Conservation (phyloP, 2,797 vertebrate species). For the Morus bassanus region DNA sequence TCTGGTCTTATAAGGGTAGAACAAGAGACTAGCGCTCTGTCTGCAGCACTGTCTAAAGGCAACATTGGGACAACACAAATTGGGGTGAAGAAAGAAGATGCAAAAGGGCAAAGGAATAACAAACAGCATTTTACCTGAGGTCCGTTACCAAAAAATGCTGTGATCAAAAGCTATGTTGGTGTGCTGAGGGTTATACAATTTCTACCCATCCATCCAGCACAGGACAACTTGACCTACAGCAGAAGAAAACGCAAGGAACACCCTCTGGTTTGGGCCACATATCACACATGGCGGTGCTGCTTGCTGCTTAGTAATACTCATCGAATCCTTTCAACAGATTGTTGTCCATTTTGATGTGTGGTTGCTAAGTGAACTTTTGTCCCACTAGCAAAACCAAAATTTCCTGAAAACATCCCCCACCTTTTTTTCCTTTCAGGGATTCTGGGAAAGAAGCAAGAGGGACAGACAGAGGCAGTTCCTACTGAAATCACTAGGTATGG, state of each 20-base stretch:
- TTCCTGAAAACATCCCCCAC: background rate
- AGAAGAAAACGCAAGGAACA: background rate
- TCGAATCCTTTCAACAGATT: background rate
- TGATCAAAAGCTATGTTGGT: background rate
- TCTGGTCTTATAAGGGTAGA: background rate
- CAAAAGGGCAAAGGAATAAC: background rate
- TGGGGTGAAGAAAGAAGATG: background rate
- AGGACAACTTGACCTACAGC: background rate
- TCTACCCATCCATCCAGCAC: background rate
- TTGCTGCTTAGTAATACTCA: background rate
- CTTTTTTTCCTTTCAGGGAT: background rate
- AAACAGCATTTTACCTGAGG: background rate
- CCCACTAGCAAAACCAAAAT: background rate
- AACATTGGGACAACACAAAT: background rate
- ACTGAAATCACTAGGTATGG: background rate
- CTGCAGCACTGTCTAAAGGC: background rate
- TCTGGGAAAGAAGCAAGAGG: slow-evolving; percentile 2
- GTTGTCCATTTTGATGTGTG: background rate
- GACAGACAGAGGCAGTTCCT: background rate
- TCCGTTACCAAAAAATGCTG: background rate
- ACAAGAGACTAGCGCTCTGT: background rate
- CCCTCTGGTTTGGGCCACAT: background rate
- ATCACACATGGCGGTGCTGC: background rate
- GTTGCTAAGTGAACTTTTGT: background rate
- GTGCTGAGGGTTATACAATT: background rate